A percentile compares a stretch with the other conserved stretches of the same genome.
Conservation (phyloP, 2,888 invertebrate species). For the Chrysomela aeneicollis region DNA sequence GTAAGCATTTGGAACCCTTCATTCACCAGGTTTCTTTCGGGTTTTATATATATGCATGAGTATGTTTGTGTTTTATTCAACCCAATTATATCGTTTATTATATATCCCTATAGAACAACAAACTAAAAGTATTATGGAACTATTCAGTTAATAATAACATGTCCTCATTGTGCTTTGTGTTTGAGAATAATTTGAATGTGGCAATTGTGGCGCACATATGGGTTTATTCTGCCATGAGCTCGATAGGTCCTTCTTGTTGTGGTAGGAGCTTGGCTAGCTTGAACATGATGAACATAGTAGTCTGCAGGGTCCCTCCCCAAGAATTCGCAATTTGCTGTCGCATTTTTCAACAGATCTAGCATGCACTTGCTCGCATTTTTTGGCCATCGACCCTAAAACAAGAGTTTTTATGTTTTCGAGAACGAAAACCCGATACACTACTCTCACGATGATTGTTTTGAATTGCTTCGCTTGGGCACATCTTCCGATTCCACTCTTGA, state of each 20-base stretch:
- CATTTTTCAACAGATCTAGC: constrained; percentile 79
- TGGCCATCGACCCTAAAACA: constrained; percentile 74
- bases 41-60: too few species aligned
- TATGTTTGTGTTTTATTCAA: too few species aligned
- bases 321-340: constrained; percentile 83
- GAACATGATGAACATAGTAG: constrained; percentile 81
- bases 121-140: background rate
- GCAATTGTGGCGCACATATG: constrained; percentile 84
- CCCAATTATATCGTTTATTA: too few species aligned
- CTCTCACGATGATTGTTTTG: constrained; percentile 70
- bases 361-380: constrained; percentile 83
- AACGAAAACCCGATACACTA: background rate
- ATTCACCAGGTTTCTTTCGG: too few species aligned
- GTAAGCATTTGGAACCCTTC: too few species aligned
- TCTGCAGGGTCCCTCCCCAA: constrained; percentile 80
- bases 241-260: constrained; percentile 82
- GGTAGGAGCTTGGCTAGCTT: constrained; percentile 81
- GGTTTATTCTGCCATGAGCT: constrained; percentile 86
- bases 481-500: constrained; percentile 79
- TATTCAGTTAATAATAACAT: too few species aligned
- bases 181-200: constrained; percentile 82
- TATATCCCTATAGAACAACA: too few species aligned
- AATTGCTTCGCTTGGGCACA: constrained; percentile 81
- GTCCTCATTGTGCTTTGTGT: constrained; percentile 63
- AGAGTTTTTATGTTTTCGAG: background rate